Percentiles rank a stretch among this genome's conserved stretches.
Evolutionary conservation across 2,797 vertebrate species (phyloP).

Genomic region (Naso thynnoides): DNA sequence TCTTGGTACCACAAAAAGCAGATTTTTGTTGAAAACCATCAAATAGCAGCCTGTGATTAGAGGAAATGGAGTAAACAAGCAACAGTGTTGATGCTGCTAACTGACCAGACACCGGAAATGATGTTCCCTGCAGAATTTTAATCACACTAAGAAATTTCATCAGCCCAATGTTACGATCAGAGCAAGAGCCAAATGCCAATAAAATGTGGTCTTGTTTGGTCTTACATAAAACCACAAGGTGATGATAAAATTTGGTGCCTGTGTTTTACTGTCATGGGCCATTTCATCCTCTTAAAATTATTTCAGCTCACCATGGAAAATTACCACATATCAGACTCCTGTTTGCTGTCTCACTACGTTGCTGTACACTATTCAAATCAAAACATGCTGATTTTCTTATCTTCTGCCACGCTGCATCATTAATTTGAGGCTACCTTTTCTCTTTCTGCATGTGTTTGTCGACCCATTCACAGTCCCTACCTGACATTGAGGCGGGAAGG

Average conservation of each 20-base stretch:
- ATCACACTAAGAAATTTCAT: background rate
- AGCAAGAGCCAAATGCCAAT: background rate
- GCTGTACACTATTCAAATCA: background rate
- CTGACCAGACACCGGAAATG: background rate
- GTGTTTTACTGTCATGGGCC: background rate
- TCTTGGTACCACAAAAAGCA: constrained; percentile 12
- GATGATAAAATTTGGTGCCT: background rate
- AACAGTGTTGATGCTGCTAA: background rate
- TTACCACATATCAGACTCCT: background rate
- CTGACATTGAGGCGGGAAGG: constrained; percentile 95
- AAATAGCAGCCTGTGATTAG: background rate
- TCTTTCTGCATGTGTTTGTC: background rate
- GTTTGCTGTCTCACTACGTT: background rate
- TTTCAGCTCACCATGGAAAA: background rate
- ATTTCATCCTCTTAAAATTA: background rate
- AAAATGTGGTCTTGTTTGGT: constrained; percentile 7
- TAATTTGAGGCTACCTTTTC: background rate
- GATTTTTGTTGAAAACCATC: constrained; percentile 1
- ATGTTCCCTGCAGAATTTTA: constrained; percentile 19
- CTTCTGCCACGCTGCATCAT: background rate
- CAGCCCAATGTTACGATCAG: background rate
- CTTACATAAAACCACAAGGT: background rate
- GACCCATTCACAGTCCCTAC: constrained; percentile 75
- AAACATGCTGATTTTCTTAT: background rate
- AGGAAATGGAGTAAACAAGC: background rate